A percentile compares a stretch with the other conserved stretches of the same genome.
phyloP scores from a whole-genome alignment of 2,888 invertebrate species.

The Dynastes maya region DNA sequence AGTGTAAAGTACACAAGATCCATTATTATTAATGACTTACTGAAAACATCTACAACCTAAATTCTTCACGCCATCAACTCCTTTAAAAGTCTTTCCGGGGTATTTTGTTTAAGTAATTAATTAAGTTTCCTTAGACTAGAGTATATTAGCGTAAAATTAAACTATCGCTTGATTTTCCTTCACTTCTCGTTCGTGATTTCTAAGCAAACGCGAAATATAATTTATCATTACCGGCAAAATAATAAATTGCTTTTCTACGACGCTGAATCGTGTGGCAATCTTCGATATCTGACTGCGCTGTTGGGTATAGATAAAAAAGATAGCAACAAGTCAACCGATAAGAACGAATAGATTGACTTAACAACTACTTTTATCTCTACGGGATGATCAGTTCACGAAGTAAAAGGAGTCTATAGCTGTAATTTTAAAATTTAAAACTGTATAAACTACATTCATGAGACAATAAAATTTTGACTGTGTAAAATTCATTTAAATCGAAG shows the following conservation, averaged over 20 bases:
- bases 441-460: too few species aligned
- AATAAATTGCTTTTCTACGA: conserved; percentile 23
- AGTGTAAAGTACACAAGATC: background rate
- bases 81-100: conserved; percentile 2
- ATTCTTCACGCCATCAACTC: conserved; percentile 6
- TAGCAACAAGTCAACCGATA: too few species aligned
- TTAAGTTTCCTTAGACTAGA: conserved; percentile 3
- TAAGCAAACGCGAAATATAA: conserved; percentile 28
- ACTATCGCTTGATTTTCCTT: background rate
- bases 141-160: conserved; percentile 3
- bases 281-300: background rate
- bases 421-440: too few species aligned
- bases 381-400: too few species aligned
- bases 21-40: conserved; percentile 6
- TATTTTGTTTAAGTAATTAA: conserved; percentile 4
- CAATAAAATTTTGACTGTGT: too few species aligned
- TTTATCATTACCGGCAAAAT: conserved; percentile 28
- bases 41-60: conserved; percentile 11
- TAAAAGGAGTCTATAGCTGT: too few species aligned
- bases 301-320: too few species aligned
- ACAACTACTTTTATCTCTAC: too few species aligned
- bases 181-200: background rate
- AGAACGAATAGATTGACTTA: too few species aligned
- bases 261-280: background rate
- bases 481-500: too few species aligned